phyloP scores from a whole-genome alignment of 2,797 vertebrate genomes.

The Menidia menidia region DNA sequence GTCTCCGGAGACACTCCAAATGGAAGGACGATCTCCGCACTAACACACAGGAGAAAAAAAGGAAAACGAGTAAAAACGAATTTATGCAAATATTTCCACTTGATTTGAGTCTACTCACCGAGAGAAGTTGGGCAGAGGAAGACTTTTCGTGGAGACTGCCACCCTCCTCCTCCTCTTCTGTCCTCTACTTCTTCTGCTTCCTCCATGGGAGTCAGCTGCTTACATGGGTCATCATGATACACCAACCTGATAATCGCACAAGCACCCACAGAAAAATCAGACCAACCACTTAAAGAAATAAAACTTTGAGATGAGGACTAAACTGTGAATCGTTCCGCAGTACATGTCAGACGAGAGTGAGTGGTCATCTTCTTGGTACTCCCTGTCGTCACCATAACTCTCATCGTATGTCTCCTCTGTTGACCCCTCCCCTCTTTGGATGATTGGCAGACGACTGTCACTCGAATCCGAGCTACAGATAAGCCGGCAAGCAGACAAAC shows the following conservation, averaged over 20 bases:
- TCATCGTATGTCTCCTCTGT: constrained; percentile 90
- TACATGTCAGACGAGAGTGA: constrained; percentile 94
- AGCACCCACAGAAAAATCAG: constrained; percentile 19
- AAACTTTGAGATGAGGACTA: constrained; percentile 12
- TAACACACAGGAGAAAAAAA: constrained; percentile 54
- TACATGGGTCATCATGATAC: constrained; percentile 92
- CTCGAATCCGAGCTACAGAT: constrained; percentile 89
- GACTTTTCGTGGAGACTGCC: constrained; percentile 89
- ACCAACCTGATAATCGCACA: constrained; percentile 84
- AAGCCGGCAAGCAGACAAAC: constrained; percentile 33
- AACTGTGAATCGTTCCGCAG: constrained; percentile 30
- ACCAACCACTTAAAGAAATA: neutral
- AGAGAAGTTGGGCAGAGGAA: constrained; percentile 93
- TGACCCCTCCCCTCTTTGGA: constrained; percentile 88
- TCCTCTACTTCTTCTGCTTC: constrained; percentile 79
- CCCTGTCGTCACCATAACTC: constrained; percentile 85
- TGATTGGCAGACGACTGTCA: constrained; percentile 91
- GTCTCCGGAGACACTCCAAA: constrained; percentile 95
- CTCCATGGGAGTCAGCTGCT: constrained; percentile 90
- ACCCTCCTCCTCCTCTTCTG: constrained; percentile 76
- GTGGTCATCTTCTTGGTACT: constrained; percentile 89
- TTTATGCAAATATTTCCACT: neutral
- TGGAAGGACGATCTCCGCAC: constrained; percentile 97
- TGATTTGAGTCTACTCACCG: constrained; percentile 73
- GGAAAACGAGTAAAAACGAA: neutral